phyloP scores from a whole-genome alignment of 2,113 vertebrate species.

The Pycnonotus jocosus region DNA sequence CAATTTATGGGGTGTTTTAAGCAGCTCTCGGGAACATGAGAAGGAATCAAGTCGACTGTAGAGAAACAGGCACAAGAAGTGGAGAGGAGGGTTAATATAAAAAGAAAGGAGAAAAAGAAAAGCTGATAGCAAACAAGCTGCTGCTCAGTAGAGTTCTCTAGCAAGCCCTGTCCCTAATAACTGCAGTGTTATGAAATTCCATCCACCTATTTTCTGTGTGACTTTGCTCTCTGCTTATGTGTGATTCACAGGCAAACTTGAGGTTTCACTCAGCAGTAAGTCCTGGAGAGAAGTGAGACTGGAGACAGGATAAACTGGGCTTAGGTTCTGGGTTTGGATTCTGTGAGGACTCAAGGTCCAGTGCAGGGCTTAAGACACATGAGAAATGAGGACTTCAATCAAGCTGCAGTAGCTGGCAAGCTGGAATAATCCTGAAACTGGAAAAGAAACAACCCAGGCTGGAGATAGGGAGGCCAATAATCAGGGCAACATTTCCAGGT shows the following conservation, averaged over 20 bases:
- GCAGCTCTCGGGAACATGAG: not conserved
- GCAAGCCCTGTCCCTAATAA: not conserved
- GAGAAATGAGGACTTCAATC: not conserved
- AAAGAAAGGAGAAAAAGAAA: not conserved
- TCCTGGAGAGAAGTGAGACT: not conserved
- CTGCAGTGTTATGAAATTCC: not conserved
- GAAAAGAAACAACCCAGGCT: not conserved
- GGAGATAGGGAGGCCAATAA: not conserved
- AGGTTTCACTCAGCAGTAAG: not conserved
- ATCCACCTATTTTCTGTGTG: not conserved
- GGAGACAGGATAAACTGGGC: not conserved
- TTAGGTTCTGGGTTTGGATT: not conserved
- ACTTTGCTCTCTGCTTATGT: not conserved
- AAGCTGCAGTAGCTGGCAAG: not conserved
- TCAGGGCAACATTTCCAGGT: not conserved
- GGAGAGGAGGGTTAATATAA: not conserved
- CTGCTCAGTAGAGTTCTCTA: not conserved
- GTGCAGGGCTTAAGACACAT: not conserved
- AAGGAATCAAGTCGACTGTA: not conserved
- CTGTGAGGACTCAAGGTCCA: not conserved
- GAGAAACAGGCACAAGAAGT: not conserved
- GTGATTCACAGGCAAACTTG: not conserved
- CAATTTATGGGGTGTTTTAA: not conserved
- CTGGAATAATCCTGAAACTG: not conserved
- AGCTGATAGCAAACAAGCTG: not conserved